Evolutionary conservation across 2,888 invertebrate species (phyloP).

Genomic region (Zhuqinia jingwanae): DNA sequence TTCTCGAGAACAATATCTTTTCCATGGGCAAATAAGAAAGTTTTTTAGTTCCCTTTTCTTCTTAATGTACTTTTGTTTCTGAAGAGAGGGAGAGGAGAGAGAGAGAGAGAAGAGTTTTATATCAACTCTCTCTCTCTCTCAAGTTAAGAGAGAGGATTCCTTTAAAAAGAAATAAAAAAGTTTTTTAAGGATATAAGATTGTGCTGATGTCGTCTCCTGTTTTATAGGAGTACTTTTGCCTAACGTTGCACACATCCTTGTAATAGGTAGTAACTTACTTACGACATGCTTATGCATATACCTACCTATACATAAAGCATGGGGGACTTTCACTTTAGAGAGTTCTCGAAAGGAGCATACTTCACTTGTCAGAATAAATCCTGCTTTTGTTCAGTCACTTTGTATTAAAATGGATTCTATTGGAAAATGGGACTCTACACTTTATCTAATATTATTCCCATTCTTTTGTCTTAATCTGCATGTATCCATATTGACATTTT

Average conservation of each 20-base stretch:
- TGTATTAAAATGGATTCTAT: slow-evolving; percentile 61
- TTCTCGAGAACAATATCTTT: too few relatives aligned
- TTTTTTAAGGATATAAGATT: slow-evolving; percentile 10
- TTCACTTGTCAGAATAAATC: slow-evolving; percentile 56
- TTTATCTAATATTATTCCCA: slow-evolving; percentile 60
- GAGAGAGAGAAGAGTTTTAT: slow-evolving; percentile 17
- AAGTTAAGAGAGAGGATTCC: background rate
- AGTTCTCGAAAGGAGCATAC: slow-evolving; percentile 36
- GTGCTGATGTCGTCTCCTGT: background rate
- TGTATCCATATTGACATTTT: slow-evolving; percentile 63
- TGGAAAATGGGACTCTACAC: slow-evolving; percentile 34
- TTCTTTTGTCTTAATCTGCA: slow-evolving; percentile 65
- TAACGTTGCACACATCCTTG: background rate
- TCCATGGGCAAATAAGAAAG: slow-evolving; percentile 9
- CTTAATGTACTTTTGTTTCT: slow-evolving; percentile 37
- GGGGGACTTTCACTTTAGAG: slow-evolving; percentile 19
- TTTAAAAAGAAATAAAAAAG: slow-evolving; percentile 50
- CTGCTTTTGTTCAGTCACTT: slow-evolving; percentile 22
- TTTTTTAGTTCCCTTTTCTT: slow-evolving; percentile 22
- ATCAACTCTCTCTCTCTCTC: background rate
- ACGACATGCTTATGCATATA: background rate
- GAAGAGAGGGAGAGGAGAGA: too few relatives aligned
- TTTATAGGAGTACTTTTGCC: background rate
- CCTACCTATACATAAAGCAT: background rate
- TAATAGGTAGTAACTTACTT: background rate